Base-by-base conservation (phyloP, 2,888 invertebrate species). In the Deilephila elpenor region DNA sequence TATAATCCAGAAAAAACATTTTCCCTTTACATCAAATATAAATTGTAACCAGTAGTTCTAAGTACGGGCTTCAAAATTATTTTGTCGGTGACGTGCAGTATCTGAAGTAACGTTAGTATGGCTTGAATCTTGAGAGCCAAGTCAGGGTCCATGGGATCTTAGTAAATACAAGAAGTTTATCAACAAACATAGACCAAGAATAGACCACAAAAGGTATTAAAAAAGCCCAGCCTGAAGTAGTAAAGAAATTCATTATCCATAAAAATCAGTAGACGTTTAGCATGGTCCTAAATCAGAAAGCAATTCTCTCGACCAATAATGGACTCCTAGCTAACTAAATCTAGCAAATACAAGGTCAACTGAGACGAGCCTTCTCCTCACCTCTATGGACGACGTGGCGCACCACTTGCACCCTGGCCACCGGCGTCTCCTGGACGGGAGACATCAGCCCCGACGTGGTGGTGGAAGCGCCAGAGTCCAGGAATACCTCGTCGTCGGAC, bases 401-500 rank as follows among this genome's bases (percentile, higher is more conserved):
- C 1, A 84, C 79, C 5, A 83, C 82, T 75, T 85, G 77, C 70
- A 82, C 56, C 77, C 85, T 77, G 71, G 89, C 75, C 8, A 83
- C 77, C 19, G 84, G 77, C 0, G 79, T 80, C 19, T 56, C 56
- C 56, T 56, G 56, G 5, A 80, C 74, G 1, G 86, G 86, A 29
- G 88, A 87, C 73, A 79, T 84, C 76, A 87, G 79, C 0, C 87
- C 87, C 14, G 91, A 90, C 70, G 86, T 83, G 67, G 84, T 79
- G 0, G 90, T 85, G 0, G 91, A 90, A 71, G 85, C 87, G 32
- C 85, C 79, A 29, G 88, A 85, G 74, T 91, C 92, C 75, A 89
- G 81, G 86, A 94, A 94, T 73, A 93, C 94, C 74, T 95, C 94
- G 73, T 93, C 93, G 74, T 94, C 94, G 0, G 91, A 90, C 19